Evolutionary conservation across 2,113 vertebrate genomes (phyloP).

Genomic region (Panurus biarmicus): DNA sequence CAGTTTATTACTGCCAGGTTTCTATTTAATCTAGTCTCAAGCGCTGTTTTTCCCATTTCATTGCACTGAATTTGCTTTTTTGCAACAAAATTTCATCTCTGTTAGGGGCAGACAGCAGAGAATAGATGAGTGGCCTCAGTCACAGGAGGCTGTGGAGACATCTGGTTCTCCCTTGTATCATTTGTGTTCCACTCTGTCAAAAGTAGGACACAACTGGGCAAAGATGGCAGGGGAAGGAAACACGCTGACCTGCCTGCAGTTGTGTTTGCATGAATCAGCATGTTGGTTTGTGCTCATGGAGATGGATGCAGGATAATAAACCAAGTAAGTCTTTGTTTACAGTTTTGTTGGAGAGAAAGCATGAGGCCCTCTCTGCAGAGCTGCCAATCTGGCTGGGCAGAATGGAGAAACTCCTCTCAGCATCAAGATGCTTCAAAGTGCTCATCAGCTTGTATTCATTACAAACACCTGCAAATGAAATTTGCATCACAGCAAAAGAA

Average conservation of each 20-base stretch:
- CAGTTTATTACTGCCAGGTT: not conserved
- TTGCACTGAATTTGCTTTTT: not conserved
- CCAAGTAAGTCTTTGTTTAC: not conserved
- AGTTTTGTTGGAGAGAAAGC: not conserved
- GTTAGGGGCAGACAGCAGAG: not conserved
- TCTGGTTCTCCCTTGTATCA: not conserved
- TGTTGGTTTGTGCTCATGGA: not conserved
- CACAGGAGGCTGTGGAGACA: not conserved
- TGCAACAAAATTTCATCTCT: not conserved
- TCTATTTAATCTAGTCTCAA: not conserved
- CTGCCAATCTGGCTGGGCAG: constrained; percentile 30
- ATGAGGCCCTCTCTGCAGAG: not conserved
- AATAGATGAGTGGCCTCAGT: not conserved
- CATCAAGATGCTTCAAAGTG: not conserved
- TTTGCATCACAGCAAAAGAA: not conserved
- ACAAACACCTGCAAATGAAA: constrained; percentile 52
- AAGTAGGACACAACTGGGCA: constrained; percentile 1
- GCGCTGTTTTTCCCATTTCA: not conserved
- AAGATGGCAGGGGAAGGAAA: not conserved
- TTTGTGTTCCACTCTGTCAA: not conserved
- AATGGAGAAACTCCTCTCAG: constrained; percentile 4
- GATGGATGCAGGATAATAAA: not conserved
- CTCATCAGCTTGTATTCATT: constrained; percentile 64
- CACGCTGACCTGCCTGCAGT: not conserved
- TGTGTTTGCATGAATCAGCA: not conserved